Percentiles rank a stretch among this genome's conserved stretches.
These are phyloP conservation scores for Sitodiplosis mosellana DNA, from an alignment of 1,140 invertebrate genomes.

Conservation along the genomic window DNA sequence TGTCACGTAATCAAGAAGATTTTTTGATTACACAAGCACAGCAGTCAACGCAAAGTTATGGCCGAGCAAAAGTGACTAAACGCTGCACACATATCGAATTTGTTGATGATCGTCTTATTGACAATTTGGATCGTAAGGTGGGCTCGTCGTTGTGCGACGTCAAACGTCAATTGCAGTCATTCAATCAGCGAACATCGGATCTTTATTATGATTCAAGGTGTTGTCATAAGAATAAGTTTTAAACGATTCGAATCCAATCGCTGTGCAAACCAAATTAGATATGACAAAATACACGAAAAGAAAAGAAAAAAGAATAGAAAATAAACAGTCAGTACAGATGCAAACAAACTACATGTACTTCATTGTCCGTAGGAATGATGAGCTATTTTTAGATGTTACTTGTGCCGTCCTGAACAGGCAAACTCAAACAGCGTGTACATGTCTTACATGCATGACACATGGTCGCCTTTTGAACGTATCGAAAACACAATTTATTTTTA, in stretches of 20 bases:
- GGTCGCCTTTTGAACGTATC: too few relatives aligned
- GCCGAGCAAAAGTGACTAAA: slow-evolving; percentile 5
- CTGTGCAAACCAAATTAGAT: background rate
- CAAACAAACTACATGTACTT: too few relatives aligned
- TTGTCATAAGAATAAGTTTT: background rate
- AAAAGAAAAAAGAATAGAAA: background rate
- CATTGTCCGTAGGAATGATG: too few relatives aligned
- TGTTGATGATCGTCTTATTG: slow-evolving; percentile 21
- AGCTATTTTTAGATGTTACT: background rate
- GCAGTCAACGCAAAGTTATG: slow-evolving; percentile 1
- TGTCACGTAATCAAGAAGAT: slow-evolving; percentile 21
- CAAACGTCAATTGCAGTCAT: slow-evolving; percentile 19
- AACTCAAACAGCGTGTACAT: background rate
- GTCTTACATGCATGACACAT: too few relatives aligned
- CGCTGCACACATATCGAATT: slow-evolving; percentile 19
- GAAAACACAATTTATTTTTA: too few relatives aligned
- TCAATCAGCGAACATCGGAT: slow-evolving; percentile 20
- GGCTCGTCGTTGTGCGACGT: slow-evolving; percentile 22
- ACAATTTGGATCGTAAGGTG: slow-evolving; percentile 22
- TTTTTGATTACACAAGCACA: slow-evolving; percentile 11
- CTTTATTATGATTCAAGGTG: slow-evolving; percentile 24
- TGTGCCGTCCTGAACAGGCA: background rate
- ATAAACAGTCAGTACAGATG: too few relatives aligned
- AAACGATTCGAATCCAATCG: background rate
- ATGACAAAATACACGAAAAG: too few relatives aligned